A percentile compares a stretch with the other conserved stretches of the same genome.
Evolutionary conservation across 2,888 invertebrate species (phyloP).

Genomic region (Neoaliturus tenellus): DNA sequence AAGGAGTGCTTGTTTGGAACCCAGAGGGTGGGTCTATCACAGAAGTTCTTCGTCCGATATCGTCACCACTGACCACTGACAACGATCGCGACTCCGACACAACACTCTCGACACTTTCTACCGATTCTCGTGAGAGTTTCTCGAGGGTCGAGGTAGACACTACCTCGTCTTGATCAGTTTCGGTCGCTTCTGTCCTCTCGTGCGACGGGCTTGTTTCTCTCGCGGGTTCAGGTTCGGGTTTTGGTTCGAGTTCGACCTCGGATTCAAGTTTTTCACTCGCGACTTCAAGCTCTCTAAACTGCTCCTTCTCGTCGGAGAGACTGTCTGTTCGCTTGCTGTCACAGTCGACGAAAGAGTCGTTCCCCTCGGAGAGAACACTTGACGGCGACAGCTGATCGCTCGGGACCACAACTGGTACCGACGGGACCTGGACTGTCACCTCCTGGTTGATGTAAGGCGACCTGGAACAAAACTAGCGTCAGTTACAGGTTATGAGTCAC

Average conservation of each 20-base stretch:
- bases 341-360: conserved; percentile 58
- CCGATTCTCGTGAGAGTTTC: conserved; percentile 55
- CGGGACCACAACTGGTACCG: background rate
- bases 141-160: conserved; percentile 37
- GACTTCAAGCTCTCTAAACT: background rate
- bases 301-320: conserved; percentile 43
- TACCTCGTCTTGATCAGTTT: background rate
- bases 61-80: conserved; percentile 40
- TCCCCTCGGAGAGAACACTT: conserved; percentile 53
- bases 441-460: conserved; percentile 61
- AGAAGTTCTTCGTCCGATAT: conserved; percentile 47
- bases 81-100: conserved; percentile 38
- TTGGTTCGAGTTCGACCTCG: background rate
- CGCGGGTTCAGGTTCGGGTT: conserved; percentile 48
- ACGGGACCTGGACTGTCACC: conserved; percentile 27
- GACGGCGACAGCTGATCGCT: conserved; percentile 48
- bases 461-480: conserved; percentile 54
- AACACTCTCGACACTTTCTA: conserved; percentile 60
- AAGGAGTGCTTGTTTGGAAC: conserved; percentile 52
- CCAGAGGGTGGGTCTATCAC: conserved; percentile 55
- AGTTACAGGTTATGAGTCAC: no score
- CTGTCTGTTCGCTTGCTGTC: conserved; percentile 56
- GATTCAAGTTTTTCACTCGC: conserved; percentile 2
- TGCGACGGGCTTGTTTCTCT: background rate
- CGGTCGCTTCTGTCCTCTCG: conserved; percentile 49